Base-by-base conservation (phyloP, 2,797 vertebrate species). In the Macropus fuliginosus region DNA sequence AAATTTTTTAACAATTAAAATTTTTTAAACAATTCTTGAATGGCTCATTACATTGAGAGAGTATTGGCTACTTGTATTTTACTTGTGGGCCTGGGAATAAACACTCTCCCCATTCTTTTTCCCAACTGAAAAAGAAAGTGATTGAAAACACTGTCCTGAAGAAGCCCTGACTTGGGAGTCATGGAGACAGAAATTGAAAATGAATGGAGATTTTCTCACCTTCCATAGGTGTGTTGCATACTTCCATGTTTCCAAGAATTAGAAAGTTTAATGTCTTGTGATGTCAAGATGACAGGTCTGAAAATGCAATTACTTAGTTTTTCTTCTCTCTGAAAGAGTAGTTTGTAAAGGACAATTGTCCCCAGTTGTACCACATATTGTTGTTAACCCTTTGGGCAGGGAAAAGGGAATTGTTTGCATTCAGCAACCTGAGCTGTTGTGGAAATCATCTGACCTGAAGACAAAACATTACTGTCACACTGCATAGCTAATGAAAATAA, bases 401-500 rank as follows among this genome's bases (percentile, higher is more conserved):
- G 46, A 92, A 13, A 18, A 28, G 66, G 16, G 59, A 93, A 81
- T 92, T n/a, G 21, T 28, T 40, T 55, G 21, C n/a, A 56, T 55
- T 57, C 50, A 95, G 89, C 16, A 12, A 55, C 27, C 90, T 56
- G 55, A 96, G 57, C 0, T 14, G 0, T 0, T 46, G 50, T 5
- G 2, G 34, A 90, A 95, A 92, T 59, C 94, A 93, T 92, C 66
- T 54, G 34, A n/a, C 91, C 90, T 34, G 34, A 95, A 96, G 92
- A 94, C 56, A 93, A 92, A 94, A 92, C 94, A 55, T 93, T 96
- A 91, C 91, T 40, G 50, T 93, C 66, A 96, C 92, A 92, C 8
- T 11, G 81, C 95, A 92, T 92, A 93, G 56, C 62, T 91, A 93
- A 96, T 55, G 54, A 57, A 96, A 97, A 96, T 96, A 96, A 95